Percentiles rank a stretch among this genome's conserved stretches.
phyloP scores from a whole-genome alignment of 1,140 invertebrate genomes.

The Trachymyrmex cornetzi region DNA sequence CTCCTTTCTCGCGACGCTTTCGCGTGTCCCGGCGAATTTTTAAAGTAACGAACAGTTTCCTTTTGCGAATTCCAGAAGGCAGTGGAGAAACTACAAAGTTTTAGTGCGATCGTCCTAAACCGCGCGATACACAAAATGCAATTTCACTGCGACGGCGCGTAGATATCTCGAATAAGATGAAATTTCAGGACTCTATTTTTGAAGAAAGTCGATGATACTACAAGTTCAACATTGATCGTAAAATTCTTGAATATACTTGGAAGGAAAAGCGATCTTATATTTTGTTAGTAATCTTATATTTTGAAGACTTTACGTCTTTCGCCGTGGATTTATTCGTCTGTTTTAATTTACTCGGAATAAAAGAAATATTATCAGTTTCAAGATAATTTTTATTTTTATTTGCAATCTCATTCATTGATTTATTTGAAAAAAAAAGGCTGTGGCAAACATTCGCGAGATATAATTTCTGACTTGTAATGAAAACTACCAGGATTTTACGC shows the following conservation, averaged over 20 bases:
- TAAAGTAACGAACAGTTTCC: constrained; percentile 48
- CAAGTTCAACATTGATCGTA: constrained; percentile 20
- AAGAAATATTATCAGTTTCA: not conserved
- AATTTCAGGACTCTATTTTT: constrained; percentile 24
- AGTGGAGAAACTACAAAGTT: not conserved
- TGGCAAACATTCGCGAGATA: not conserved
- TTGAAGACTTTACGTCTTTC: not conserved
- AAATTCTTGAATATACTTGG: not conserved
- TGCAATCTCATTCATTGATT: not conserved
- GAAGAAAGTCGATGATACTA: not conserved
- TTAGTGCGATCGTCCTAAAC: constrained; percentile 41
- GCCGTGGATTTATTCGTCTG: not conserved
- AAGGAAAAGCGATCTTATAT: not conserved
- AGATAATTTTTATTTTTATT: constrained; percentile 18
- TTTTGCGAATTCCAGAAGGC: constrained; percentile 33
- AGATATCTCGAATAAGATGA: constrained; percentile 23
- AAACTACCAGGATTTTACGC: not conserved
- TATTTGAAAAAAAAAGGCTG: not conserved
- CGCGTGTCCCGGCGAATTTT: constrained; percentile 19
- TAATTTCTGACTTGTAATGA: constrained; percentile 11
- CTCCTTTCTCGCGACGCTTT: not conserved
- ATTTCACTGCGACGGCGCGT: constrained; percentile 34
- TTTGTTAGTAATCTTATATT: not conserved
- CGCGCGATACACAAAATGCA: constrained; percentile 36
- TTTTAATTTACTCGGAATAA: not conserved